These are phyloP conservation scores for Zosterops japonicus DNA, from an alignment of 2,113 vertebrate species.

Conservation along the genomic window DNA sequence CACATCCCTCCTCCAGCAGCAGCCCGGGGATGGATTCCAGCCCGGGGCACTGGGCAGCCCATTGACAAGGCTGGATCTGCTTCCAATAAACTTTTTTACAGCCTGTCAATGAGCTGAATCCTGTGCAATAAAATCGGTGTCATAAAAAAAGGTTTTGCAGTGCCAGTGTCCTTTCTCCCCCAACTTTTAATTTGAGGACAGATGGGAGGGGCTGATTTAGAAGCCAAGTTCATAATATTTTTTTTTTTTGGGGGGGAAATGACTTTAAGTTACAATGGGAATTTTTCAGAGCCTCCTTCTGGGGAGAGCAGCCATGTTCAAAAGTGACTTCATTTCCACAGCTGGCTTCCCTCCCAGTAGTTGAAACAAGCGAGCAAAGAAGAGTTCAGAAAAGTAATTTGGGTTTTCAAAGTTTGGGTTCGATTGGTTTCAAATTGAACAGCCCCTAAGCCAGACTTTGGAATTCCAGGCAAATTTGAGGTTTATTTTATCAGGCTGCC, in stretches of 20 bases:
- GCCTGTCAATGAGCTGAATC: constrained; percentile 55
- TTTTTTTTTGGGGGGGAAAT: background rate
- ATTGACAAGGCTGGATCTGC: constrained; percentile 43
- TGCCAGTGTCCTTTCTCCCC: background rate
- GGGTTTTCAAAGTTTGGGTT: background rate
- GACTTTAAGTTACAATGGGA: constrained; percentile 52
- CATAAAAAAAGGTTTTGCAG: constrained; percentile 54
- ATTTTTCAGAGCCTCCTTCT: constrained; percentile 38
- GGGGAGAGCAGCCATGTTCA: constrained; percentile 23
- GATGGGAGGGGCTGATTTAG: background rate
- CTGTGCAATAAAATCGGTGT: constrained; percentile 46
- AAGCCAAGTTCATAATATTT: background rate
- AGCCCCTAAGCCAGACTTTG: background rate
- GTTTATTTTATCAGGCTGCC: background rate
- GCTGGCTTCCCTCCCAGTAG: constrained; percentile 53
- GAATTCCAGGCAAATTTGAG: background rate
- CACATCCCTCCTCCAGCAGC: background rate
- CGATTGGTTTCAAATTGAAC: background rate
- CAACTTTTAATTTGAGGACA: constrained; percentile 24
- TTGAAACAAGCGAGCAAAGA: constrained; percentile 32
- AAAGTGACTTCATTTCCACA: constrained; percentile 62
- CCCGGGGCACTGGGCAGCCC: constrained; percentile 16
- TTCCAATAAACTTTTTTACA: constrained; percentile 71
- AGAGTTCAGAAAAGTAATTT: background rate
- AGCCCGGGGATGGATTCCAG: background rate